These are phyloP conservation scores for Equus quagga DNA, from an alignment of 2,113 vertebrate genomes.

Conservation along the genomic window DNA sequence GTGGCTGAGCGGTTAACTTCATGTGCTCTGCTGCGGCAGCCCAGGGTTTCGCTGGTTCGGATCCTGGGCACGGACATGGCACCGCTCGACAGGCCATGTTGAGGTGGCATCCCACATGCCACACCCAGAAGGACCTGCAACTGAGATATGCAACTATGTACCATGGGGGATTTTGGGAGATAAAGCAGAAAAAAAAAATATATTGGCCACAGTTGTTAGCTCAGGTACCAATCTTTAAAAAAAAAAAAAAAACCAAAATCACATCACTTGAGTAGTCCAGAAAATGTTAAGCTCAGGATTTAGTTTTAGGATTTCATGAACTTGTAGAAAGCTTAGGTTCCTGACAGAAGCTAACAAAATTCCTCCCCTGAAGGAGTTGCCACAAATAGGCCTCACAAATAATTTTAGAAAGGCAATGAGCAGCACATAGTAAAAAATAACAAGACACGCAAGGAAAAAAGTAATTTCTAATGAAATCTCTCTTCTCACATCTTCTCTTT, in stretches of 20 bases:
- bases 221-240: too few species aligned
- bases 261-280: not conserved
- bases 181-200: too few species aligned
- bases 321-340: not conserved
- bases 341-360: not conserved
- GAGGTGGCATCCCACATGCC: too few species aligned
- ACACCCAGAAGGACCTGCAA: too few species aligned
- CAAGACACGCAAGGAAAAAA: not conserved
- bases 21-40: too few species aligned
- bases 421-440: not conserved
- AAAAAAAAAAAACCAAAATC: not conserved
- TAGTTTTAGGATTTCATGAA: not conserved
- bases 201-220: too few species aligned
- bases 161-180: too few species aligned
- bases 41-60: too few species aligned
- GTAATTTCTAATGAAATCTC: not conserved
- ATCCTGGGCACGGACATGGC: too few species aligned
- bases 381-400: not conserved
- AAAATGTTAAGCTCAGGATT: conserved; percentile 21
- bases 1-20: too few species aligned
- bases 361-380: not conserved
- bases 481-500: not conserved
- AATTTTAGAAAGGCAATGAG: not conserved
- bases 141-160: too few species aligned
- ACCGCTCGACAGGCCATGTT: too few species aligned